A percentile compares a stretch with the other conserved stretches of the same genome.
Conservation (phyloP, 2,797 vertebrate genomes). For the Labroides dimidiatus region DNA sequence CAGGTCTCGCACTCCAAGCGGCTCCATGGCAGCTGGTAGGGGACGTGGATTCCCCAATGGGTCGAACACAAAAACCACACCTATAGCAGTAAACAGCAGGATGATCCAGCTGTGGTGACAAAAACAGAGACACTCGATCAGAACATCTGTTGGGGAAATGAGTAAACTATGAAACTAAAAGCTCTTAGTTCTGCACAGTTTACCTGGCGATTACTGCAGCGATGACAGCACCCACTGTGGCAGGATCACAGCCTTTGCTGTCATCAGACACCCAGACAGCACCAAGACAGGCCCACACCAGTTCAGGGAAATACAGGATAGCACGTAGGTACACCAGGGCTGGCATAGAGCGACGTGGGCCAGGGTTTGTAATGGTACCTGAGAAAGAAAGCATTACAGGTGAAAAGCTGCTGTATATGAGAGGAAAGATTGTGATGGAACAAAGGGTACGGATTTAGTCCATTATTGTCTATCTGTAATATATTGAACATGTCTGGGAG, state of each 20-base stretch:
- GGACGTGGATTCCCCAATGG: slow-evolving; percentile 87
- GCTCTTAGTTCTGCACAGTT: neutral
- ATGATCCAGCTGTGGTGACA: slow-evolving; percentile 90
- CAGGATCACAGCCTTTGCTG: slow-evolving; percentile 85
- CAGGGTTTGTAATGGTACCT: slow-evolving; percentile 96
- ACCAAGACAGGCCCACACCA: slow-evolving; percentile 94
- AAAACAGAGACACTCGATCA: neutral
- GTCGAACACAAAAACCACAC: slow-evolving; percentile 93
- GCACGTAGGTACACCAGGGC: slow-evolving; percentile 92
- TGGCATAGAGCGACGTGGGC: slow-evolving; percentile 92
- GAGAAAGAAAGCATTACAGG: neutral
- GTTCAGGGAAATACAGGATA: slow-evolving; percentile 91
- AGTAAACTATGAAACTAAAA: neutral
- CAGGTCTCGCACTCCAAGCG: slow-evolving; percentile 77
- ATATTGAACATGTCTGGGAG: neutral
- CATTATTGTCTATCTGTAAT: neutral
- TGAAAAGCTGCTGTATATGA: neutral
- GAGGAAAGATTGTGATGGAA: neutral
- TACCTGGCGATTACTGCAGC: slow-evolving; percentile 92
- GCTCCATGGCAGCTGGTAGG: slow-evolving; percentile 34
- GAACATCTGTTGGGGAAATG: neutral
- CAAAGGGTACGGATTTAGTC: neutral
- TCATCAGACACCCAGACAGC: slow-evolving; percentile 90
- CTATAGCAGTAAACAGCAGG: slow-evolving; percentile 87
- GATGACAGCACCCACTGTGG: slow-evolving; percentile 86